Conservation (phyloP, 1,140 invertebrate genomes). For the Cataglyphis hispanica region DNA sequence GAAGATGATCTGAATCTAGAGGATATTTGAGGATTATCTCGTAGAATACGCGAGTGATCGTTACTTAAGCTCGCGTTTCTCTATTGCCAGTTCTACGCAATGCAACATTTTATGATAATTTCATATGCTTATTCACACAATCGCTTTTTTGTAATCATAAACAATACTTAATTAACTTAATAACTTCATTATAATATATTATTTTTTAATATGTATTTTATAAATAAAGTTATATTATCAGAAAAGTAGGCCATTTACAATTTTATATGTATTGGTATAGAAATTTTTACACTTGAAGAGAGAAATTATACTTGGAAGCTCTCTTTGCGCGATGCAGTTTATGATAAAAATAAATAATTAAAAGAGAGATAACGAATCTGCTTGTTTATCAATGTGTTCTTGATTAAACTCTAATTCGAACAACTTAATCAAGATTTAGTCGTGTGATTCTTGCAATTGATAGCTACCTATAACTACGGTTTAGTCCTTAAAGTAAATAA, state of each 20-base stretch:
- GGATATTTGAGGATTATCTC: constrained; percentile 4
- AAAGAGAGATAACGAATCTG: constrained; percentile 1
- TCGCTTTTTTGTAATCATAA: not conserved
- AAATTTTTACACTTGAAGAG: no score
- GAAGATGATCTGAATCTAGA: not conserved
- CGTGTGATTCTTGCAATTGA: constrained; percentile 19
- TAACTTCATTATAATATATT: no score
- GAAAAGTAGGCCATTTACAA: no score
- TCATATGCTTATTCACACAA: not conserved
- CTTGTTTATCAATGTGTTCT: not conserved
- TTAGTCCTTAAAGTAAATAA: constrained; percentile 20
- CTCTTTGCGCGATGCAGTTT: no score
- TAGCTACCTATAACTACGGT: constrained; percentile 3
- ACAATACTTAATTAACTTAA: not conserved
- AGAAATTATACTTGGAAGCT: no score
- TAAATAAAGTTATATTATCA: no score
- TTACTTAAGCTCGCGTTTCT: not conserved
- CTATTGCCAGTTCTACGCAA: not conserved
- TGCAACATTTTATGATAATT: not conserved
- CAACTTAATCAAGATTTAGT: constrained; percentile 14
- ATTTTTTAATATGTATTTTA: no score
- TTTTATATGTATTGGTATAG: no score
- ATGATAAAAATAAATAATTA: no score
- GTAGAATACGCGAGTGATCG: not conserved
- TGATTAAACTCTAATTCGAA: not conserved